Base-by-base conservation (phyloP, 2,113 vertebrate genomes). In the Corvus hawaiiensis region DNA sequence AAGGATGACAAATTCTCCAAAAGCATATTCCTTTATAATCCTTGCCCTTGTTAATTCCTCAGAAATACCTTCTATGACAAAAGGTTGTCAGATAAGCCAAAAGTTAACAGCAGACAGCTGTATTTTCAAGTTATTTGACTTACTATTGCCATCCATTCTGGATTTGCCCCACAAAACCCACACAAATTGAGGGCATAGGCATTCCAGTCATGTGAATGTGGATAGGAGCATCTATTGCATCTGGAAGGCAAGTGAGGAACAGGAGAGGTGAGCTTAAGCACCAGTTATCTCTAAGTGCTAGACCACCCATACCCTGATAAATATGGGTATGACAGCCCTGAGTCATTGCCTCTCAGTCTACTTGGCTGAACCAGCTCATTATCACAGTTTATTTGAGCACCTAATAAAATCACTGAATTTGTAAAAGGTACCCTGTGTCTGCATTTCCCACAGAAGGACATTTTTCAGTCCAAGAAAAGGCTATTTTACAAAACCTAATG, bases 121-220 rank as follows among this genome's bases (percentile, higher is more conserved):
- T 43, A 7, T 7, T 13, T n/a, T 28, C 0, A 2, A 55, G 21
- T 48, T 9, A 27, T 16, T 63, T 74, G 35, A 67, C 16, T 28
- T 61, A 39, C 27, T 59, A 23, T 19, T 61, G 24, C 44, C 21
- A 75, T 55, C 23, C 33, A 13, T 32, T 44, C 54, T 58, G 33
- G 26, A 68, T 85, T 48, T 90, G 7, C 41, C 72, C 44, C 52
- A 72, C 32, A 52, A 79, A 73, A 3, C 3, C 11, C 8, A 24
- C 49, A 44, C 2, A 32, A 72, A 44, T 0, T 32, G 4, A 6
- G 7, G 32, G 6, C 20, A 83, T 0, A 54, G 44, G 3, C 24
- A 28, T 64, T 61, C 10, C 6, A 17, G 12, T n/a, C 24, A 18
- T 3, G 10, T 7, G 43, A 35, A 39, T 7, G 13, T 26, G 81